Conservation (phyloP, 2,888 invertebrate genomes). For the Agrilus mali region DNA sequence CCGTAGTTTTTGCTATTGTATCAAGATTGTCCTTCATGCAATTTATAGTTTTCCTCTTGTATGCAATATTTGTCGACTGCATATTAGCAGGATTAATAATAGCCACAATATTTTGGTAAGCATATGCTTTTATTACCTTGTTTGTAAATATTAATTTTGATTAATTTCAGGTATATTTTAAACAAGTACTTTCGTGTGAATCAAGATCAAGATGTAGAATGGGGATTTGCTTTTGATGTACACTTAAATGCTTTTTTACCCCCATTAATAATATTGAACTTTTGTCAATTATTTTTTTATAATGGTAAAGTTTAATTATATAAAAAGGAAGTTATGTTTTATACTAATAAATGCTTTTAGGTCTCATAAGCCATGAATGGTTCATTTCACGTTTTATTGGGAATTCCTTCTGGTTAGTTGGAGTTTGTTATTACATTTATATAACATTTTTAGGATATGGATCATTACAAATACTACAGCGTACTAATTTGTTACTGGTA, state of each 20-base stretch:
- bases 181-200: slow-evolving; percentile 65
- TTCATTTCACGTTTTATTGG: slow-evolving; percentile 76
- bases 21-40: slow-evolving; percentile 55
- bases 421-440: slow-evolving; percentile 85
- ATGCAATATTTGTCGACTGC: slow-evolving; percentile 90
- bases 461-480: slow-evolving; percentile 76
- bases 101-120: slow-evolving; percentile 80
- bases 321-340: slow-evolving; percentile 1
- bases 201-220: slow-evolving; percentile 78
- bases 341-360: slow-evolving; percentile 38
- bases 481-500: slow-evolving; percentile 72
- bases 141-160: slow-evolving; percentile 1
- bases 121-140: slow-evolving; percentile 16
- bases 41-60: slow-evolving; percentile 73
- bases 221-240: slow-evolving; percentile 98
- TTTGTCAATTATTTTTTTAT: slow-evolving; percentile 81
- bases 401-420: slow-evolving; percentile 88
- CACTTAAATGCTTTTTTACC: slow-evolving; percentile 98
- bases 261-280: slow-evolving; percentile 85
- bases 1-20: slow-evolving; percentile 76
- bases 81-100: slow-evolving; percentile 77
- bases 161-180: slow-evolving; percentile 55
- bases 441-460: slow-evolving; percentile 96
- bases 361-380: slow-evolving; percentile 61
- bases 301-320: slow-evolving; percentile 45